Evolutionary conservation across 2,113 vertebrate species (phyloP).

Genomic region (Scomber scombrus): DNA sequence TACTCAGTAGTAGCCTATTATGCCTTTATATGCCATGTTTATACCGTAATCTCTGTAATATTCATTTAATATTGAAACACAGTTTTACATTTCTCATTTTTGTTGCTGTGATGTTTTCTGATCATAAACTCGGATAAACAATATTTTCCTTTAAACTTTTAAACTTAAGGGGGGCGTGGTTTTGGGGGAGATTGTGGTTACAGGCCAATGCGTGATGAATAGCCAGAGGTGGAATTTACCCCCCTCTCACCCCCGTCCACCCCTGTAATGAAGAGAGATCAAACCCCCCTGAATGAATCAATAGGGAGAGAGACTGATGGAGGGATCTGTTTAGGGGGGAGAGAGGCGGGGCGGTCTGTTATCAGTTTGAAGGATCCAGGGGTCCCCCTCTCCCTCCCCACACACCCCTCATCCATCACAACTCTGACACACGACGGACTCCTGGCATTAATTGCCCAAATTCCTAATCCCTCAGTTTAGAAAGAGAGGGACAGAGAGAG

Average conservation of each 20-base stretch:
- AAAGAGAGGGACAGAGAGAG: not conserved
- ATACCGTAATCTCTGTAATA: too few relatives aligned
- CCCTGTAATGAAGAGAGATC: slow-evolving; percentile 37
- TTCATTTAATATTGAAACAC: too few relatives aligned
- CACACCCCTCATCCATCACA: slow-evolving; percentile 81
- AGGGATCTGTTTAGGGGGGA: slow-evolving; percentile 22
- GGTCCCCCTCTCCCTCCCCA: slow-evolving; percentile 31
- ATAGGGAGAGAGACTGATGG: slow-evolving; percentile 42
- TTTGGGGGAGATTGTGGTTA: slow-evolving; percentile 3
- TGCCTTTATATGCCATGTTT: too few relatives aligned
- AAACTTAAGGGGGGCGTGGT: too few relatives aligned
- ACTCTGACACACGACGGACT: slow-evolving; percentile 84
- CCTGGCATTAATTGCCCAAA: slow-evolving; percentile 72
- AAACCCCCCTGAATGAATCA: slow-evolving; percentile 27
- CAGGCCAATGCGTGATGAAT: slow-evolving; percentile 40
- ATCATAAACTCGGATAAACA: too few relatives aligned
- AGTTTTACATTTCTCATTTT: too few relatives aligned
- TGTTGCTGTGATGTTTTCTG: too few relatives aligned
- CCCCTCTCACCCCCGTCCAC: not conserved
- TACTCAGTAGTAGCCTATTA: too few relatives aligned
- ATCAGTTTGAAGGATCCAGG: slow-evolving; percentile 79
- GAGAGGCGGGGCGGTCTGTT: slow-evolving; percentile 56
- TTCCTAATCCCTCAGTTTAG: slow-evolving; percentile 59
- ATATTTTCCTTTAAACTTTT: slow-evolving; percentile 1
- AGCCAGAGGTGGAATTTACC: slow-evolving; percentile 50